Evolutionary conservation across 2,113 vertebrate genomes (phyloP), one percentile per base, ranked within the genome.

Genomic region (Pelodiscus sinensis): DNA sequence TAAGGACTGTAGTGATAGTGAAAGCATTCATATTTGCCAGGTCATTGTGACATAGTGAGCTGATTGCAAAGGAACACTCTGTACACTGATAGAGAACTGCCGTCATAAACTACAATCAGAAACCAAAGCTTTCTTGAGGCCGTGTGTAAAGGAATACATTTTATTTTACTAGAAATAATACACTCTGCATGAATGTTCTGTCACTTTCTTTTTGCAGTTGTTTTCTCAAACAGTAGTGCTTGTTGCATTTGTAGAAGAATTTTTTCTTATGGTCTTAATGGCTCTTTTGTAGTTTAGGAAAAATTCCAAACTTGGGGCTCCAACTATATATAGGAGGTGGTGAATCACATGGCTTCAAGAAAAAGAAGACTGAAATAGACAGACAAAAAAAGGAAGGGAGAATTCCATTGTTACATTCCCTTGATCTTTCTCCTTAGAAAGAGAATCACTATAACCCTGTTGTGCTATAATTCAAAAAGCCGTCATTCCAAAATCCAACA

Each of bases 1-100:
- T 97, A 96, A 96, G 95, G 97, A 97, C 96, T 97, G 86, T 93
- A 94, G 96, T 95, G 97, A 98, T 98, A 98, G 97, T 97, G 97
- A 97, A 98, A 98, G 97, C 97, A 96, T 97, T 96, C 35, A 1
- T 90, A 92, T 97, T 96, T 97, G 96, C 97, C 97, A 97, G 98
- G 98, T 98, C 98, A 89, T 97, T 96, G 97, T 98, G 98, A 98
- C 98, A 98, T 96, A 65, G 92, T 92, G 93, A 96, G 96, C 92
- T 95, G 97, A 98, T 98, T 98, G 97, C 97, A 96, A 94, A 96
- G 98, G 98, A 98, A 98, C 98, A 97, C 94, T 93, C 96, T 89
- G 97, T 98, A 97, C 95, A 96, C 88, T 97, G 98, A 98, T 98
- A 98, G 93, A 95, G 96, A 97, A 93, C 96, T 98, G 97, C 97